Conservation (phyloP, 2,113 vertebrate genomes). For the Spea bombifrons region DNA sequence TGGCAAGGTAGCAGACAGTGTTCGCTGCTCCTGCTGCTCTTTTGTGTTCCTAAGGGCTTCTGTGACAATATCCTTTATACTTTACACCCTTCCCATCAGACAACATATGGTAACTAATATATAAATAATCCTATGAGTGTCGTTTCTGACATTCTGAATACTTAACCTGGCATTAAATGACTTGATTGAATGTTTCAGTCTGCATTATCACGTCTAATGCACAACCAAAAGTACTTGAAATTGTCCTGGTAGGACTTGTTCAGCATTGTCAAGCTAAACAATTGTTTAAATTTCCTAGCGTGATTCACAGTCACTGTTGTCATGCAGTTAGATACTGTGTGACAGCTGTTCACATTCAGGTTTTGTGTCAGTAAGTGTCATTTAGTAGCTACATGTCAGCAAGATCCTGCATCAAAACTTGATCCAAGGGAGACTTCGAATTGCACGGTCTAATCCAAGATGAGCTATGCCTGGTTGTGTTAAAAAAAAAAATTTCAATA, state of each 20-base stretch:
- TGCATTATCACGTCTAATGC: no score
- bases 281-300: constrained; percentile 1
- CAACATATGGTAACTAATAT: no score
- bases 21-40: no score
- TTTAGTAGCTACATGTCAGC: background rate
- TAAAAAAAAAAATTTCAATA: background rate
- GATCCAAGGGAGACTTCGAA: background rate
- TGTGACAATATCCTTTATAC: no score
- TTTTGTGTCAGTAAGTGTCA: constrained; percentile 14
- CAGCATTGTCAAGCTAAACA: background rate
- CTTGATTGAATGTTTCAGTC: no score
- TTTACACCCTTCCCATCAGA: no score
- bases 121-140: no score
- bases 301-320: background rate
- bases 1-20: no score
- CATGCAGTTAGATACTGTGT: constrained; percentile 1
- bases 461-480: constrained; percentile 11
- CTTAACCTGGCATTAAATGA: no score
- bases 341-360: constrained; percentile 11
- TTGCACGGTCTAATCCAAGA: constrained; percentile 8
- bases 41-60: no score
- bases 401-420: background rate
- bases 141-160: no score
- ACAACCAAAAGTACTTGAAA: no score
- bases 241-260: background rate